Conservation (phyloP, 2,888 invertebrate species). For the Apotomis capreana region DNA sequence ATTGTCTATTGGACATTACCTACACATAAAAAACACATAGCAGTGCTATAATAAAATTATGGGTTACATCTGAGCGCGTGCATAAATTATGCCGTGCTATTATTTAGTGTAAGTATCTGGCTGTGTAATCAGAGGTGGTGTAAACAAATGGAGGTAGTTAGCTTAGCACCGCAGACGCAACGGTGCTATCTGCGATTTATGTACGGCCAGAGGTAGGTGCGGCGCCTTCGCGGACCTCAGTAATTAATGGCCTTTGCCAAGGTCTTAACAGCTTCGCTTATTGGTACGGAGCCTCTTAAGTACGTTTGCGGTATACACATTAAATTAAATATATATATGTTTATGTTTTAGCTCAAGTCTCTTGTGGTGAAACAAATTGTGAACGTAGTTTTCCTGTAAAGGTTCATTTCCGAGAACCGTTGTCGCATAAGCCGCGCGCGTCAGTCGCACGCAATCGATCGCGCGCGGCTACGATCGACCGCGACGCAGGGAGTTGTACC, state of each 20-base stretch:
- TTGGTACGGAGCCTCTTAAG: constrained; percentile 3
- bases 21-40: too few species aligned
- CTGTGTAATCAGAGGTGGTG: constrained; percentile 72
- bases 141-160: constrained; percentile 79
- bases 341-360: too few species aligned
- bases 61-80: background rate
- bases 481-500: too few species aligned
- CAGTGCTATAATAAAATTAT: background rate
- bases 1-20: too few species aligned
- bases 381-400: too few species aligned
- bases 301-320: background rate
- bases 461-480: too few species aligned
- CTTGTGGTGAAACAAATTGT: too few species aligned
- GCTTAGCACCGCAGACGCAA: constrained; percentile 69
- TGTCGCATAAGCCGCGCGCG: too few species aligned
- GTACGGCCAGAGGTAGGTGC: constrained; percentile 53
- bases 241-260: constrained; percentile 38
- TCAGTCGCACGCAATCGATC: too few species aligned
- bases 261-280: constrained; percentile 32
- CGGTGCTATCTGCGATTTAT: constrained; percentile 78
- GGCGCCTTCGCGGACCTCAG: constrained; percentile 40
- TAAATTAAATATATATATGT: too few species aligned
- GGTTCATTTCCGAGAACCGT: too few species aligned
- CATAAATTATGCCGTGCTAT: constrained; percentile 36
- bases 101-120: constrained; percentile 55